Evolutionary conservation across 2,888 invertebrate genomes (phyloP).

Genomic region (Latrodectus elegans): DNA sequence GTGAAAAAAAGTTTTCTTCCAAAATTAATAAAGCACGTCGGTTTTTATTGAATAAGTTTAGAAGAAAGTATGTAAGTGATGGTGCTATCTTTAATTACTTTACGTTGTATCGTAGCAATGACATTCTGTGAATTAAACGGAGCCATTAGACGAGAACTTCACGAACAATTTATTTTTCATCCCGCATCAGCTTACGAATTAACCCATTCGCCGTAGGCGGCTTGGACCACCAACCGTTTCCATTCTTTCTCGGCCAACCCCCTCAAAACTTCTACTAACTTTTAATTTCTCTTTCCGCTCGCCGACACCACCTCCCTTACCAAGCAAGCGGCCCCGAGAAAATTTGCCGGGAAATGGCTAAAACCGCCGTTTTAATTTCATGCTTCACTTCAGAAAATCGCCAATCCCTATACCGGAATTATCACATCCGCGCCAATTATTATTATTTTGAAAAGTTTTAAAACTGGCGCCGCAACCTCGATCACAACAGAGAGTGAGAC

Average conservation of each 20-base stretch:
- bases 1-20: too few relatives aligned
- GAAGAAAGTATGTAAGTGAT: not conserved
- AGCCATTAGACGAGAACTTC: not conserved
- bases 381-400: slow-evolving; percentile 49
- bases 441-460: slow-evolving; percentile 61
- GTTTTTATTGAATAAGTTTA: not conserved
- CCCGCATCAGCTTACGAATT: not conserved
- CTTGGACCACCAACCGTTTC: slow-evolving; percentile 20
- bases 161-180: slow-evolving; percentile 1
- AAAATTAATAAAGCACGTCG: not conserved
- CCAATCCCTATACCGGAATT: slow-evolving; percentile 31
- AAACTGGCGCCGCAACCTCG: slow-evolving; percentile 2
- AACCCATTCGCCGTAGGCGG: slow-evolving; percentile 13
- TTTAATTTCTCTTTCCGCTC: slow-evolving; percentile 18
- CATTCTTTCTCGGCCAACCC: slow-evolving; percentile 1
- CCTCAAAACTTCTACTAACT: slow-evolving; percentile 10
- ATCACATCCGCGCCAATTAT: slow-evolving; percentile 32
- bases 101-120: not conserved
- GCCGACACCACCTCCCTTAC: not conserved
- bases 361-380: slow-evolving; percentile 45
- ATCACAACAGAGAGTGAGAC: not conserved
- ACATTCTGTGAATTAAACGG: not conserved
- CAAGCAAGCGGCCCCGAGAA: not conserved
- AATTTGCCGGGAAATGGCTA: slow-evolving; percentile 17
- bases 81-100: not conserved